Conservation (phyloP, 2,797 vertebrate species). For the Cryptoblepharus egeriae region DNA sequence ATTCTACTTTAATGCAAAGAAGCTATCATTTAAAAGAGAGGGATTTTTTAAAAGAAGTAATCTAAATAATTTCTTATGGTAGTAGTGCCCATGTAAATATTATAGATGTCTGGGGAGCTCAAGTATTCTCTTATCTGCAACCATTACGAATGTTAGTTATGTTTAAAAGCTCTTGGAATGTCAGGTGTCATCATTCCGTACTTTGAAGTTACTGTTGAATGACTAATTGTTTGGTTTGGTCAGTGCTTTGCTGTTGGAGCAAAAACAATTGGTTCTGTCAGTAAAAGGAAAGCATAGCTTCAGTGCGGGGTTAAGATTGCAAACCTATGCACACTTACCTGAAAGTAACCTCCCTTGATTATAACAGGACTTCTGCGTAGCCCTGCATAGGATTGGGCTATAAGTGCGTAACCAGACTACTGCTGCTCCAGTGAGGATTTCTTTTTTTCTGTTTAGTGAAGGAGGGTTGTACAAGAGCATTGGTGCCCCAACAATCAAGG, state of each 20-base stretch:
- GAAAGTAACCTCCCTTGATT: no score
- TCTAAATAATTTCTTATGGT: slow-evolving; percentile 69
- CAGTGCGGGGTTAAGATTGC: not conserved
- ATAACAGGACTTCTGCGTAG: no score
- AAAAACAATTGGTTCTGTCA: not conserved
- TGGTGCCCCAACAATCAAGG: not conserved
- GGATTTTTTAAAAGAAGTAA: slow-evolving; percentile 62
- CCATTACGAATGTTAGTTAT: slow-evolving; percentile 60
- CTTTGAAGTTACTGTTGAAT: slow-evolving; percentile 54
- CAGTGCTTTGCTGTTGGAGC: not conserved
- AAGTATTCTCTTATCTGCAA: slow-evolving; percentile 64
- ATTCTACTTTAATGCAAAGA: slow-evolving; percentile 66
- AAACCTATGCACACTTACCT: no score
- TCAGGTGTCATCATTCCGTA: slow-evolving; percentile 63
- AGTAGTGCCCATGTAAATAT: slow-evolving; percentile 72
- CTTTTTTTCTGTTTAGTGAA: not conserved
- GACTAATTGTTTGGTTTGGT: not conserved
- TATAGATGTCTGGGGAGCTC: slow-evolving; percentile 64
- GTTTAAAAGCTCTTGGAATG: slow-evolving; percentile 57
- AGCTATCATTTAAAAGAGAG: slow-evolving; percentile 63
- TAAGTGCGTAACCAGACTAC: not conserved
- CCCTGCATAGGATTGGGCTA: no score
- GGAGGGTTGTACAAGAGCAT: not conserved
- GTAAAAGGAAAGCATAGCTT: not conserved
- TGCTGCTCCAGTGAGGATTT: not conserved